Base-by-base conservation (phyloP, 2,113 vertebrate genomes). In the Lethenteron camtschaticum region DNA sequence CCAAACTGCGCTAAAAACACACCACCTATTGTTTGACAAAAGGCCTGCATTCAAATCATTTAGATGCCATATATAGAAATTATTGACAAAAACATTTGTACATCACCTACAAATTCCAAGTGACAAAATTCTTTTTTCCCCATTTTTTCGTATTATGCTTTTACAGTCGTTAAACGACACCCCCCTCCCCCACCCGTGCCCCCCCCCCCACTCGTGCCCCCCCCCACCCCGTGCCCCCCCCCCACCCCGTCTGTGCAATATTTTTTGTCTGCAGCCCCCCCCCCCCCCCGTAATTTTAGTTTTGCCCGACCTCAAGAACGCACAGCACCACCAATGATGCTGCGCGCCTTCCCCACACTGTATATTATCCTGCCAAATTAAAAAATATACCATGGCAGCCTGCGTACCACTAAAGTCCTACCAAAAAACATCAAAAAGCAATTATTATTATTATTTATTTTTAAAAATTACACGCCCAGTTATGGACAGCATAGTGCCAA, bases 351-450 rank as follows among this genome's bases (percentile, higher is more conserved):
- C 2, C 63, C 9, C 63, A 24, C 63, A 66, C 24, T 66, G 82
- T 84, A 83, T 84, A 86, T 83, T 82, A 83, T 87, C 82, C 86
- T 87, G 86, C 85, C 87, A 85, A 85, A 84, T 85, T 83, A 87
- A 85, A 85, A 81, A 86, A 87, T 86, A 86, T 87, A 87, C 83
- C 77, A 83, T 85, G 86, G 84, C 87, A 86, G 86, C 85, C 81
- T 85, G 81, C 82, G 82, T 83, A 96, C 92, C 88, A 95, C 91
- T 87, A 88, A 89, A 81, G 89, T 91, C 86, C 87, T 89, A 84
- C 90, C 92, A 94, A 72, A 70, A 72, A 70, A 72, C 70, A 71
- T 79, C 79, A 11, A 66, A 66, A 66, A 66, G n/a, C 63, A 24
- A 66, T 24, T 66, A 66, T 9, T 66, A 66, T 9, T 66, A 41